phyloP scores from a whole-genome alignment of 2,113 vertebrate genomes.

The Grallaria varia region DNA sequence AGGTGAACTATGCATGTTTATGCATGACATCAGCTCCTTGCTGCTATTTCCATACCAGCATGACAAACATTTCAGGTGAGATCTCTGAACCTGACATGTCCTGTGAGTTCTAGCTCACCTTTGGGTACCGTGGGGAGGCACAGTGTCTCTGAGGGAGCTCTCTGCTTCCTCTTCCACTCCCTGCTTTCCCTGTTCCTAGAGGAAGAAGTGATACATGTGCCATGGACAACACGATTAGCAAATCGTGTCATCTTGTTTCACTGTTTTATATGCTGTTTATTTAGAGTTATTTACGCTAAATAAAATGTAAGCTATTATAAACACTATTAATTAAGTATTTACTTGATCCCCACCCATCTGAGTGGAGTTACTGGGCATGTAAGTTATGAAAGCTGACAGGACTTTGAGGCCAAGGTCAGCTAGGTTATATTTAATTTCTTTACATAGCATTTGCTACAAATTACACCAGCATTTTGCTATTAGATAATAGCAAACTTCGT shows the following conservation, averaged over 20 bases:
- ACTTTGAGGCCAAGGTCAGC: neutral
- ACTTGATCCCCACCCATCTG: neutral
- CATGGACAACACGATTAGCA: neutral
- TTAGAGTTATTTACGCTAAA: neutral
- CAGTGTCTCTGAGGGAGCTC: neutral
- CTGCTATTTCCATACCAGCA: neutral
- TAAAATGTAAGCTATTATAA: neutral
- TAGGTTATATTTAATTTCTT: neutral
- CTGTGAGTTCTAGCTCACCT: neutral
- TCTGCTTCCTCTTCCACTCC: neutral
- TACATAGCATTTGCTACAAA: neutral
- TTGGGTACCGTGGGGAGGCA: neutral
- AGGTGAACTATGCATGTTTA: neutral
- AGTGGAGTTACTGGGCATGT: neutral
- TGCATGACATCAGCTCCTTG: neutral
- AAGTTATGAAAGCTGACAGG: neutral
- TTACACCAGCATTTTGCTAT: neutral
- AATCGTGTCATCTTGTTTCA: neutral
- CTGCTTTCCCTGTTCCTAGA: neutral
- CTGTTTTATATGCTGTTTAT: neutral
- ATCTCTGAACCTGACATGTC: neutral
- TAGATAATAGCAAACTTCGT: neutral
- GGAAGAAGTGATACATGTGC: neutral
- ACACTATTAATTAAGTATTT: neutral
- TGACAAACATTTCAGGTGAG: neutral